Conservation (phyloP, 2,797 vertebrate genomes). For the Pseudochirops cupreus region DNA sequence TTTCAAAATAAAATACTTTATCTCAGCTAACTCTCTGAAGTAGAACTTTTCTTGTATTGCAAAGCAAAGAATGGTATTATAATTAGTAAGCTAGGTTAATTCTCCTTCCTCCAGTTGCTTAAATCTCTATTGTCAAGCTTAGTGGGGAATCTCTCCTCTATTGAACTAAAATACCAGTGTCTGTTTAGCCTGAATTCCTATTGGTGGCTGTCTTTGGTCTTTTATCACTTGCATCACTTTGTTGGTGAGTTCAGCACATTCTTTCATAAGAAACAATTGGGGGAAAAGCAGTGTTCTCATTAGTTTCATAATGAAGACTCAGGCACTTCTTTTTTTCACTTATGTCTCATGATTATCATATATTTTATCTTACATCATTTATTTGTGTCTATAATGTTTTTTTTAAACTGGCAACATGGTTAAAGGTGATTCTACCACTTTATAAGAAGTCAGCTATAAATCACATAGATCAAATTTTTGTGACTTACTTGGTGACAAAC, state of each 20-base stretch:
- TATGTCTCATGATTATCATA: slow-evolving; percentile 21
- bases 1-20: slow-evolving; percentile 63
- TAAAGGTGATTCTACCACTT: not conserved
- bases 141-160: slow-evolving; percentile 84
- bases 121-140: slow-evolving; percentile 85
- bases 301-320: slow-evolving; percentile 67
- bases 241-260: slow-evolving; percentile 90
- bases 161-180: slow-evolving; percentile 85
- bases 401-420: slow-evolving; percentile 28
- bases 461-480: not conserved
- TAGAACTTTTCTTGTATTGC: slow-evolving; percentile 81
- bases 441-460: not conserved
- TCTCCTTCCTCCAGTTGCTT: slow-evolving; percentile 82
- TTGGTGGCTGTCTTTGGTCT: slow-evolving; percentile 86
- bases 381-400: slow-evolving; percentile 42
- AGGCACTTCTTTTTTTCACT: slow-evolving; percentile 28
- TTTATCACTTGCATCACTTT: slow-evolving; percentile 86
- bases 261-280: slow-evolving; percentile 86
- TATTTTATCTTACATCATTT: slow-evolving; percentile 14
- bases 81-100: slow-evolving; percentile 87
- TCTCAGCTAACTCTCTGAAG: slow-evolving; percentile 60
- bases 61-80: slow-evolving; percentile 81
- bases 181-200: slow-evolving; percentile 84
- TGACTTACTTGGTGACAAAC: not conserved
- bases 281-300: slow-evolving; percentile 76